A percentile compares a stretch with the other conserved stretches of the same genome.
Evolutionary conservation across 2,888 invertebrate genomes (phyloP).

Genomic region (Hylaea fasciaria): DNA sequence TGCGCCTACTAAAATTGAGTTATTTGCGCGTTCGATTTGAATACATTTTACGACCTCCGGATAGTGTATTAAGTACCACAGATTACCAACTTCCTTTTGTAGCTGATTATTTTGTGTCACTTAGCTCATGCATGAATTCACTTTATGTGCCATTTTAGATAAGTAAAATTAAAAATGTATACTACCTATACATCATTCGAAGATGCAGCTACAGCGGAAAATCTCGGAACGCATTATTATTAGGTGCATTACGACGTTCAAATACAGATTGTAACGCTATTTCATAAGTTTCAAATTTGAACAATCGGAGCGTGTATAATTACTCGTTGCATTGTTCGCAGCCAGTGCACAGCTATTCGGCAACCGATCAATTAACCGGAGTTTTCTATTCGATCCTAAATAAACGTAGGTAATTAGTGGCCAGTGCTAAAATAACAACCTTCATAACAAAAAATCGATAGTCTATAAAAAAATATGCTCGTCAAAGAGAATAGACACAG

Average conservation of each 20-base stretch:
- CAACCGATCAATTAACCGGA: slow-evolving; percentile 74
- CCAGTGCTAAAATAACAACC: slow-evolving; percentile 72
- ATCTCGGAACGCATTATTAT: too few species aligned
- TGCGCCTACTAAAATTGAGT: too few species aligned
- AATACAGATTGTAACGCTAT: slow-evolving; percentile 51
- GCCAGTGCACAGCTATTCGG: slow-evolving; percentile 79
- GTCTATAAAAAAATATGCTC: slow-evolving; percentile 79
- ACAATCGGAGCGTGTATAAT: slow-evolving; percentile 80
- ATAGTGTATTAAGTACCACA: slow-evolving; percentile 40
- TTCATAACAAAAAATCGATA: slow-evolving; percentile 59
- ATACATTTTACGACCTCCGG: too few species aligned
- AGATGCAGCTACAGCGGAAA: too few species aligned
- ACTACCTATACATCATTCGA: too few species aligned
- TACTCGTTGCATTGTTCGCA: slow-evolving; percentile 76
- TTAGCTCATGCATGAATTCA: too few species aligned
- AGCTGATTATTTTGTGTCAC: too few species aligned
- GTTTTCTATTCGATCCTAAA: slow-evolving; percentile 72
- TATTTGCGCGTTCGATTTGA: too few species aligned
- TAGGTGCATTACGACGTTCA: slow-evolving; percentile 25
- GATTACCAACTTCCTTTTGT: too few species aligned
- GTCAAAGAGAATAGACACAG: slow-evolving; percentile 68
- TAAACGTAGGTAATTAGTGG: slow-evolving; percentile 65
- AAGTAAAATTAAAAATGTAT: too few species aligned
- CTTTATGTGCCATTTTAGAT: too few species aligned
- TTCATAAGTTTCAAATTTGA: slow-evolving; percentile 82